phyloP scores from a whole-genome alignment of 2,113 vertebrate genomes.

The Equus quagga region DNA sequence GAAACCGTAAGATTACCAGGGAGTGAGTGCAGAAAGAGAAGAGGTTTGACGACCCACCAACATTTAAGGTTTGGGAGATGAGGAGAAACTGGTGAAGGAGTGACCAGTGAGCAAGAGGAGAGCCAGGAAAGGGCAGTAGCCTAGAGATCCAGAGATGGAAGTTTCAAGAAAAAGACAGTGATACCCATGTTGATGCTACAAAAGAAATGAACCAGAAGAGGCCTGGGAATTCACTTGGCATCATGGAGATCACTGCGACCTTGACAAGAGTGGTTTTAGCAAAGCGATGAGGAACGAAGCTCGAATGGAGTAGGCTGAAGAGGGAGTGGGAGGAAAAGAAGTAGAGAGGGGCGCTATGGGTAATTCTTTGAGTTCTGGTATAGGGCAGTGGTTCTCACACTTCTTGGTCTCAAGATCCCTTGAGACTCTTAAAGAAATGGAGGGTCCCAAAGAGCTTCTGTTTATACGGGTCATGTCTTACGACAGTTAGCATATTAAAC shows the following conservation, averaged over 20 bases:
- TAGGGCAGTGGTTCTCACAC: background rate
- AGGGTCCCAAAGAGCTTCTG: background rate
- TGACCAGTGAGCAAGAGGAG: background rate
- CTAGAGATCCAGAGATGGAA: too few species aligned
- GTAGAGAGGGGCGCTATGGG: background rate
- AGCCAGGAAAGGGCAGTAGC: too few species aligned
- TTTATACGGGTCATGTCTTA: background rate
- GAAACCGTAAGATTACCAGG: accelerated
- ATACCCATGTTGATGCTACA: accelerated
- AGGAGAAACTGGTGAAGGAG: background rate
- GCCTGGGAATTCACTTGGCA: background rate
- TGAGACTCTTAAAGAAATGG: background rate
- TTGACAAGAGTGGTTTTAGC: background rate
- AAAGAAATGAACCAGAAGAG: too few species aligned
- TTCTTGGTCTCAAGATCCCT: background rate
- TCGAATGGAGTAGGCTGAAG: accelerated
- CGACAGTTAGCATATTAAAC: background rate
- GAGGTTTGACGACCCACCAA: background rate
- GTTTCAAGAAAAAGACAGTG: background rate
- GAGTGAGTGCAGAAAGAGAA: background rate
- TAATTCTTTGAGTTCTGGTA: background rate
- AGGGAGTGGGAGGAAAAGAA: background rate
- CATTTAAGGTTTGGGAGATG: background rate
- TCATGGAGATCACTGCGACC: background rate
- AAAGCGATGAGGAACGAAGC: background rate